Evolutionary conservation across 2,888 invertebrate species (phyloP).

Genomic region (Diarsia dahlii): DNA sequence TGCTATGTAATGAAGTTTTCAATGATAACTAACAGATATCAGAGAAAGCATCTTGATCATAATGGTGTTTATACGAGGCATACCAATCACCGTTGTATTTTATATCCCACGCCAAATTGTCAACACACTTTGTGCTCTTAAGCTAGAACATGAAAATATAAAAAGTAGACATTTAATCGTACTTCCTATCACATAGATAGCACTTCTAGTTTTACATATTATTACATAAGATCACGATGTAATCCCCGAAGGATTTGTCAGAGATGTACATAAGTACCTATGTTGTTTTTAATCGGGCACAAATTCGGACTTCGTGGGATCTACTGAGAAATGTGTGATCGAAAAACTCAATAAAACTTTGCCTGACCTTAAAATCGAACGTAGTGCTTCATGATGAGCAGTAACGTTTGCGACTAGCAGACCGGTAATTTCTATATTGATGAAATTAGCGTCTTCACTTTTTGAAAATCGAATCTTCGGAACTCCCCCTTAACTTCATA

Average conservation of each 20-base stretch:
- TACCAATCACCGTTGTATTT: conserved; percentile 35
- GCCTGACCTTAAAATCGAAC: background rate
- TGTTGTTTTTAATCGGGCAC: background rate
- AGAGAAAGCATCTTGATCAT: no score
- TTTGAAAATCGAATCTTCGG: background rate
- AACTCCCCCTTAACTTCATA: conserved; percentile 29
- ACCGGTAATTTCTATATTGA: background rate
- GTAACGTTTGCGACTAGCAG: background rate
- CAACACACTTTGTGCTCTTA: conserved; percentile 15
- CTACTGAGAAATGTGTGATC: background rate
- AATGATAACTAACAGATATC: conserved; percentile 1
- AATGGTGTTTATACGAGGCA: conserved; percentile 12
- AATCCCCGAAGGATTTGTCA: background rate
- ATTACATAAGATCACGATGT: no score
- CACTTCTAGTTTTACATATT: background rate
- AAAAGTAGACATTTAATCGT: conserved; percentile 7
- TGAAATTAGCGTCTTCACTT: background rate
- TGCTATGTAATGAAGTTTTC: background rate
- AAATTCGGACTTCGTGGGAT: background rate
- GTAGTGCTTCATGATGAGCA: background rate
- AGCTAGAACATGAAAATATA: conserved; percentile 6
- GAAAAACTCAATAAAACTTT: background rate
- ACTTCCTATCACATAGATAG: background rate
- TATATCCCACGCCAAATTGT: conserved; percentile 45
- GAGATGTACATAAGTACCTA: background rate